These are phyloP conservation scores for Stigmatopora nigra DNA, from an alignment of 2,113 vertebrate species.

Conservation along the genomic window DNA sequence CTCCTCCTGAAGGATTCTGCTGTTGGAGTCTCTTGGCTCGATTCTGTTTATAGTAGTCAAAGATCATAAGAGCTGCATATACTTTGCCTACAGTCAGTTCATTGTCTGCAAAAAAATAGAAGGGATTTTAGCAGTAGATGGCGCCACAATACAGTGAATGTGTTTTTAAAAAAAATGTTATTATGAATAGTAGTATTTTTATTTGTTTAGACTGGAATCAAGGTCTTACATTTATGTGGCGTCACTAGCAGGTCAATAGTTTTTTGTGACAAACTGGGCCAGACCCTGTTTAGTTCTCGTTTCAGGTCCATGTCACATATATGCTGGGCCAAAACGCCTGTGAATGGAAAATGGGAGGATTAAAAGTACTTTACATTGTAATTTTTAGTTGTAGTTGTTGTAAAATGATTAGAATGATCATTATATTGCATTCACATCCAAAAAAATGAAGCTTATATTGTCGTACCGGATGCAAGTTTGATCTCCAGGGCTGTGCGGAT, in stretches of 20 bases:
- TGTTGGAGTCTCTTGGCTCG: conserved; percentile 83
- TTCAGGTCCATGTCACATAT: conserved; percentile 84
- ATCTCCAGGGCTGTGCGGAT: conserved; percentile 94
- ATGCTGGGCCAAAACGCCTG: conserved; percentile 84
- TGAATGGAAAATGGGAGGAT: conserved; percentile 19
- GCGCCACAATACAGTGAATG: conserved; percentile 18
- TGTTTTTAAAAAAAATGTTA: no score
- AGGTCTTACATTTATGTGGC: conserved; percentile 82
- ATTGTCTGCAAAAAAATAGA: conserved; percentile 68
- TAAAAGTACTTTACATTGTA: conserved; percentile 15
- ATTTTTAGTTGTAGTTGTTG: no score
- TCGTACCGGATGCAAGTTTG: conserved; percentile 89
- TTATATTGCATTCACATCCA: not conserved
- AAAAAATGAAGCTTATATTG: conserved; percentile 18
- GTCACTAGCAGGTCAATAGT: conserved; percentile 89
- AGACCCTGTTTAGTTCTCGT: conserved; percentile 85
- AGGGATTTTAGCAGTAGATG: conserved; percentile 48
- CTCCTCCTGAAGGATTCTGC: conserved; percentile 49
- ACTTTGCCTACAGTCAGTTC: conserved; percentile 97
- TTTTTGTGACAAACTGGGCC: conserved; percentile 89
- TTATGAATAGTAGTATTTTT: not conserved
- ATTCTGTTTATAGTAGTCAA: conserved; percentile 97
- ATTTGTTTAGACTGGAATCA: not conserved
- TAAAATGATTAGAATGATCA: not conserved
- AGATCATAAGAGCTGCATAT: conserved; percentile 95